Conservation (phyloP, 1,140 invertebrate genomes). For the Argopecten irradians region DNA sequence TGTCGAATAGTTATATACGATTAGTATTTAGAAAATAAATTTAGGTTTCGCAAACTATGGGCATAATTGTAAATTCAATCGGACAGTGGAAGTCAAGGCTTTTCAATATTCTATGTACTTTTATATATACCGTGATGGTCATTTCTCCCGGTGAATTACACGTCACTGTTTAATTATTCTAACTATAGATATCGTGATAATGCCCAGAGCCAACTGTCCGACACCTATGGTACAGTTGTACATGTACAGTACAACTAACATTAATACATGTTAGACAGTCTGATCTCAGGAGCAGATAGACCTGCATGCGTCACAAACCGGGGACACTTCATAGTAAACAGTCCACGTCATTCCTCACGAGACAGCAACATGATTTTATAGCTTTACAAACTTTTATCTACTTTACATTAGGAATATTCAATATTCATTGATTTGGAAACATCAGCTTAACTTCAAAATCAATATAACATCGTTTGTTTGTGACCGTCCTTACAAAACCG, state of each 20-base stretch:
- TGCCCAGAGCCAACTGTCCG: neutral
- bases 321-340: too few species aligned
- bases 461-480: neutral
- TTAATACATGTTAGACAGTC: neutral
- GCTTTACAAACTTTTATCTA: neutral
- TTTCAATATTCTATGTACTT: too few species aligned
- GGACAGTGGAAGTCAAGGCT: too few species aligned
- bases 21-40: too few species aligned
- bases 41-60: too few species aligned
- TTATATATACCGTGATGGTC: too few species aligned
- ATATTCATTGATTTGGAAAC: slow-evolving; percentile 4
- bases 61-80: too few species aligned
- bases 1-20: too few species aligned
- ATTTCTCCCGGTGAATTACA: too few species aligned
- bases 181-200: too few species aligned
- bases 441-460: neutral
- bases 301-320: neutral
- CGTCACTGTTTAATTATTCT: too few species aligned
- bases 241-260: neutral
- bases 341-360: neutral
- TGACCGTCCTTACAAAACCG: neutral
- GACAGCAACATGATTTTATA: neutral
- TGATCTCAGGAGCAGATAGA: neutral
- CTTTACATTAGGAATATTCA: neutral
- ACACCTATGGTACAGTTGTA: neutral